Base-by-base conservation (phyloP, 2,888 invertebrate species). In the Plebejus melissa region DNA sequence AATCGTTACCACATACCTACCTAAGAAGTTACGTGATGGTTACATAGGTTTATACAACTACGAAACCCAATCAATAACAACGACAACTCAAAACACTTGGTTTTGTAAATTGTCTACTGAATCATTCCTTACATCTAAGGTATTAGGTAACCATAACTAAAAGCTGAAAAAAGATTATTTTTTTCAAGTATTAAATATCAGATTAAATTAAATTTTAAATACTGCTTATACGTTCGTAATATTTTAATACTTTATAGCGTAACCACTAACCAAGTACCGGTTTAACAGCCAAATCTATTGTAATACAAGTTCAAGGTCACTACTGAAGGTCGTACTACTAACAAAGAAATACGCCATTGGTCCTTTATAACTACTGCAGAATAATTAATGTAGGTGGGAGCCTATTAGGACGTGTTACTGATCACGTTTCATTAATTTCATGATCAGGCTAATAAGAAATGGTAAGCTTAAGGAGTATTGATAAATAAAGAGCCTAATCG, bases 251-350 rank as follows among this genome's bases (percentile, higher is more conserved):
- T 46, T 28, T 60, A 71, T 60, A 75, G 57, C 58, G 54, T 75
- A 75, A 75, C 75, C 57, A 60, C 28, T 32, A 32, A 32, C 32
- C 32, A 32, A 32, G n/a, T 72, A 54, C 72, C 50, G 54, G 72
- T 54, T 72, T 72, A 72, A 72, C 72, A 54, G 50, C 71, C 71
- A 71, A 75, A 75, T 71, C 75, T 71, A 75, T 71, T 72, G 41
- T 71, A 71, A 54, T 71, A 46, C 80, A 85, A 82, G 86, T 84
- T 87, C 87, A 90, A 90, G 90, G 90, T 89, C 87, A 83, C 79
- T 76, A 79, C 76, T 78, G 88, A 90, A 90, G 88, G 90, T 89
- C 88, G 85, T 75, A 76, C 79, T 78, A 79, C 71, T 78, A 82
- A 82, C 82, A 82, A 83, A 82, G 81, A 80, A 79, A 74, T 50